Conservation (phyloP, 2,797 vertebrate species). For the Columba guinea region DNA sequence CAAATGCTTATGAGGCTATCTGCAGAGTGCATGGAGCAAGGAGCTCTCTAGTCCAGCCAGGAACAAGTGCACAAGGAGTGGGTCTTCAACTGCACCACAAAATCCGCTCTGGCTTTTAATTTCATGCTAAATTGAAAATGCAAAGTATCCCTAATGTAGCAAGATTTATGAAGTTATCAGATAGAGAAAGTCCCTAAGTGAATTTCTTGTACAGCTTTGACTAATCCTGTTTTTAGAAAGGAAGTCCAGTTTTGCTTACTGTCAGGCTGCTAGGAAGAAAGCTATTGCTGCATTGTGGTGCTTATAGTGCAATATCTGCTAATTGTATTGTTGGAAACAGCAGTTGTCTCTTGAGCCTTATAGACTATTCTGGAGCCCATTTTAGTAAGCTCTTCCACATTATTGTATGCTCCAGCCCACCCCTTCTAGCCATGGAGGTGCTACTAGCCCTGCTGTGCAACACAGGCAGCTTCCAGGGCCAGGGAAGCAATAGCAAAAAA, state of each 20-base stretch:
- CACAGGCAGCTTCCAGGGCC: background rate
- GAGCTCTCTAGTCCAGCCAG: background rate
- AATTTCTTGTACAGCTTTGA: background rate
- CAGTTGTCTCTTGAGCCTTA: background rate
- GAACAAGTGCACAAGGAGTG: fast-evolving
- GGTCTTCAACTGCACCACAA: background rate
- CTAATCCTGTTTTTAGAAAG: background rate
- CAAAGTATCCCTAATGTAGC: background rate
- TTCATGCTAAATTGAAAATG: background rate
- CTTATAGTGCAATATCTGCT: background rate
- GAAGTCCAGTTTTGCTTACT: background rate
- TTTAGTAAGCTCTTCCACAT: background rate
- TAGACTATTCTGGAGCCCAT: background rate
- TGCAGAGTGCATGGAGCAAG: background rate
- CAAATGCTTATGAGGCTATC: background rate
- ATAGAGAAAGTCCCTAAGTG: background rate
- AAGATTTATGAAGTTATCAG: background rate
- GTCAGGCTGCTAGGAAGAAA: background rate
- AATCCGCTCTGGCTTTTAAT: background rate
- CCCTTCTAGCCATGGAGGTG: background rate
- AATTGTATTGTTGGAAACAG: background rate
- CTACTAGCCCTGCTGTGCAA: background rate
- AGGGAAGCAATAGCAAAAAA: background rate
- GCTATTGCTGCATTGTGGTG: background rate
- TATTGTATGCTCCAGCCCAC: background rate